phyloP scores from a whole-genome alignment of 2,888 invertebrate species.

The Pherbina coryleti region DNA sequence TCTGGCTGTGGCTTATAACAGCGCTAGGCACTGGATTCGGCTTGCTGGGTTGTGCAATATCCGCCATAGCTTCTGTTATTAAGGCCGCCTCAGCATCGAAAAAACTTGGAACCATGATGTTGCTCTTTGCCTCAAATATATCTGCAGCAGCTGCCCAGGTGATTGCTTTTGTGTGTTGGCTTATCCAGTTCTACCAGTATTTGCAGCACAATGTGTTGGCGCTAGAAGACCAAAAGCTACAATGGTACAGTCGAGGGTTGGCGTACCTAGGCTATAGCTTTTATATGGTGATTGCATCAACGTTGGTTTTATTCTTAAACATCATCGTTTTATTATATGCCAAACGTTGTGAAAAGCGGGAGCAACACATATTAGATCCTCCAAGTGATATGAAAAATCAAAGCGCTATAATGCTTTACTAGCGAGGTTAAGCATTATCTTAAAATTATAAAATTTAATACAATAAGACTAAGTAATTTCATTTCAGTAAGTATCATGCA shows the following conservation, averaged over 20 bases:
- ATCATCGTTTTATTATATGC: constrained; percentile 62
- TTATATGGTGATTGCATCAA: constrained; percentile 72
- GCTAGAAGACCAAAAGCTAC: constrained; percentile 80
- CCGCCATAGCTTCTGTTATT: constrained; percentile 67
- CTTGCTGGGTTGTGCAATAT: constrained; percentile 65
- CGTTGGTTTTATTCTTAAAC: constrained; percentile 65
- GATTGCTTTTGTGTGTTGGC: constrained; percentile 84
- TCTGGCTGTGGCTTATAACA: constrained; percentile 67
- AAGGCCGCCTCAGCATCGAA: constrained; percentile 68
- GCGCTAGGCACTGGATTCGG: constrained; percentile 68
- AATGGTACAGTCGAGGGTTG: constrained; percentile 86
- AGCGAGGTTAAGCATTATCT: constrained; percentile 45
- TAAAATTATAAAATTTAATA: too few species aligned
- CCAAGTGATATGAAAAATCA: constrained; percentile 66
- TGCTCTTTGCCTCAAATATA: constrained; percentile 65
- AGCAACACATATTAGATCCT: constrained; percentile 62
- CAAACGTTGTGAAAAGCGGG: constrained; percentile 58
- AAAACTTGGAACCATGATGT: constrained; percentile 64
- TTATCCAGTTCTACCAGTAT: constrained; percentile 85
- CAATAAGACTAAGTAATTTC: constrained; percentile 49
- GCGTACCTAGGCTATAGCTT: constrained; percentile 90
- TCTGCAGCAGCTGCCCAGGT: constrained; percentile 79
- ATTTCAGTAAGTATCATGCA: constrained; percentile 35
- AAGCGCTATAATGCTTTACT: constrained; percentile 69
- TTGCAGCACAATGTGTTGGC: constrained; percentile 87